A percentile compares a stretch with the other conserved stretches of the same genome.
Evolutionary conservation across 1,140 invertebrate species (phyloP).

Genomic region (Odontomachus brunneus): DNA sequence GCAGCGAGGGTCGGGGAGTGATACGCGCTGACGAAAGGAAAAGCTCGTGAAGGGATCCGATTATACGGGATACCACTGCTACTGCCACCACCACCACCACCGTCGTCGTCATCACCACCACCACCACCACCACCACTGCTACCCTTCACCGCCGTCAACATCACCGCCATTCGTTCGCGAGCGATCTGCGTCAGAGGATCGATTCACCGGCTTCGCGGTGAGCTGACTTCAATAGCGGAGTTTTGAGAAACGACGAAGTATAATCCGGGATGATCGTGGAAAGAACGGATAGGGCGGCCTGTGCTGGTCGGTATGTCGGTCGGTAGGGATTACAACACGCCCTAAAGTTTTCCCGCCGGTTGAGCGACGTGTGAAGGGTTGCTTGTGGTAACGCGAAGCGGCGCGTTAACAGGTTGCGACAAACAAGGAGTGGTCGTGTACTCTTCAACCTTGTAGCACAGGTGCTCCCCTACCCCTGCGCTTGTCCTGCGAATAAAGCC

Average conservation of each 20-base stretch:
- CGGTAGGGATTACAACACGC: conserved; percentile 49
- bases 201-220: conserved; percentile 26
- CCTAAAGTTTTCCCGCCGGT: conserved; percentile 64
- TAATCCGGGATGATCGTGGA: conserved; percentile 52
- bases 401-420: conserved; percentile 64
- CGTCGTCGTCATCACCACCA: background rate
- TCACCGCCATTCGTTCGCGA: conserved; percentile 14
- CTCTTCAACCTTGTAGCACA: conserved; percentile 58
- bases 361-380: conserved; percentile 57
- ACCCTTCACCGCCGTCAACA: background rate
- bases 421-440: conserved; percentile 64
- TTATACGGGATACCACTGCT: conserved; percentile 24
- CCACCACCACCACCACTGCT: background rate
- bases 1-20: background rate
- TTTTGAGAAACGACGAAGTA: conserved; percentile 53
- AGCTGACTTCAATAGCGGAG: conserved; percentile 38
- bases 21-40: conserved; percentile 34
- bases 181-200: conserved; percentile 56
- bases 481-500: background rate
- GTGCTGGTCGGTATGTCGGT: background rate
- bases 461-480: conserved; percentile 21
- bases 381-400: conserved; percentile 49
- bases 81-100: background rate
- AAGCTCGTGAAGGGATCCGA: conserved; percentile 33
- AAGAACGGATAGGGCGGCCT: conserved; percentile 2